phyloP scores from a whole-genome alignment of 2,797 vertebrate genomes.

The Phylloscopus collybita region DNA sequence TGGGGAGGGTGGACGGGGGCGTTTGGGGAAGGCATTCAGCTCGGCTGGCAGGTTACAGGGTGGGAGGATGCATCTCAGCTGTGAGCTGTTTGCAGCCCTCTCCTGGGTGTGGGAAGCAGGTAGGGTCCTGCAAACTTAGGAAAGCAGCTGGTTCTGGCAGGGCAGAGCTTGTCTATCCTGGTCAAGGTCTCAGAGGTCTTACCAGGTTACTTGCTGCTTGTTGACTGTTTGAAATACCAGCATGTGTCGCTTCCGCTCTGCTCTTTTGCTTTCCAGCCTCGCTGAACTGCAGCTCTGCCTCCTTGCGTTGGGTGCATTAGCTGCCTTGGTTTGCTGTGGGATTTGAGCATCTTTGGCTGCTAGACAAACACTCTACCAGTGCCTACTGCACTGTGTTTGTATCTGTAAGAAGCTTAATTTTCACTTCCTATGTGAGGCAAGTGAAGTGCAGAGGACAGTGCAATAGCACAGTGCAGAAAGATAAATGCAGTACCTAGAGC shows the following conservation, averaged over 20 bases:
- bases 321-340: background rate
- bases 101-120: background rate
- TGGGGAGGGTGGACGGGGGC: background rate
- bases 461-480: background rate
- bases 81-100: background rate
- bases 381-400: background rate
- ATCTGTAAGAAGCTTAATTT: background rate
- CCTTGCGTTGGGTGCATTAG: background rate
- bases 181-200: conserved; percentile 52
- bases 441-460: background rate
- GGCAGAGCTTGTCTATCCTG: conserved; percentile 44
- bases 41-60: background rate
- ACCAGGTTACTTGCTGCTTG: conserved; percentile 51
- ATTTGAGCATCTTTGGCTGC: background rate
- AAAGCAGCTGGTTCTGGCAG: conserved; percentile 44
- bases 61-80: background rate
- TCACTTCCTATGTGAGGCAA: background rate
- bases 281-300: background rate
- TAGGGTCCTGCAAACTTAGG: background rate
- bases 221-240: conserved; percentile 57
- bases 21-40: background rate
- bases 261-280: background rate
- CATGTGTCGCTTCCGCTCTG: conserved; percentile 1
- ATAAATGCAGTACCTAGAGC: background rate
- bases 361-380: background rate